Evolutionary conservation across 2,888 invertebrate species (phyloP), one percentile per base, ranked within the genome.

Genomic region (Pristionchus arcanus): DNA sequence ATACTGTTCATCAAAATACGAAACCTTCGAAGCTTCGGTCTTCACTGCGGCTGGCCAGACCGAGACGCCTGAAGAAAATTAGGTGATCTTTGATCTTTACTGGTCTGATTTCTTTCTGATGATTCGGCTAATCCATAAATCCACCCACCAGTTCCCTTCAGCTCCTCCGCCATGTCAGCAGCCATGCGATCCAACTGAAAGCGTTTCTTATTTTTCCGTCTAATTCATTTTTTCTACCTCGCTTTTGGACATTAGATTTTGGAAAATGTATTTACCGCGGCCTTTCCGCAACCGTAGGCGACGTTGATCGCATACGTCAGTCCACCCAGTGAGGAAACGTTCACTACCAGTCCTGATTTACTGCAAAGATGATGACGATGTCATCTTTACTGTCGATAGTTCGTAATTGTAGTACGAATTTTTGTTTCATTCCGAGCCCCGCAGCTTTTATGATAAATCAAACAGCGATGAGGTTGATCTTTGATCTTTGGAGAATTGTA

Each of bases 261-360:
- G 42, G 3, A 42, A 3, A 42, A 42, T 42, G 42, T 42, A 42
- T 74, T 19, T 9, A 96, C 95, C 31, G 95, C 96, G 34, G 94
- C 94, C 91, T 96, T 96, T 21, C 96, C 96, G 34, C 95, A 94
- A 0, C 96, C 96, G 91, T 96, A 96, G 0, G 96, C 93, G 4
- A 95, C 95, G 91, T 95, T 95, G 92, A 96, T 96, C 13, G 96
- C 90, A 91, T 96, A 96, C 37, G 90, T 91, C 5, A 95, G 93
- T 5, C 96, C 96, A 5, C 96, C 96, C 34, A 91, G 90, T 0
- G 95, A 96, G 11, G 95, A 95, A 9, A 96, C 91, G 90, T 95
- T 95, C 0, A 96, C 94, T 83, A 96, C 96, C 13, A 96, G 92
- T 1, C 96, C 96, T 9, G 91, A 89, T 28, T 89, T 90, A 2